Conservation (phyloP, 2,797 vertebrate species). For the Microctenopoma lineatum region DNA sequence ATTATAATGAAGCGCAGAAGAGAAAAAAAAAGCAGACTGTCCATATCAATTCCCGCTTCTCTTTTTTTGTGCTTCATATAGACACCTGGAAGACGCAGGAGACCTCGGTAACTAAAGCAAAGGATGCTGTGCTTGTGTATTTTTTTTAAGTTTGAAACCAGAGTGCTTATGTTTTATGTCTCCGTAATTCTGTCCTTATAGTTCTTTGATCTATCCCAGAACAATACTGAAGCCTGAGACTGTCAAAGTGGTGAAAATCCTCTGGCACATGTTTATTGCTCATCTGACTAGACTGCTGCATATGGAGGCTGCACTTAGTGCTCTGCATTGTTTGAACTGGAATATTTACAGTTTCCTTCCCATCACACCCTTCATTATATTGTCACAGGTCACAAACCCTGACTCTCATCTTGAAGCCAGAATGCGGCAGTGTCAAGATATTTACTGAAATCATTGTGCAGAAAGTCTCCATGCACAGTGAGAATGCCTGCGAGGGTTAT, state of each 20-base stretch:
- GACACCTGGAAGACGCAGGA: constrained; percentile 30
- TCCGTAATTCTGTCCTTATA: constrained; percentile 36
- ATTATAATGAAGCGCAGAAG: neutral
- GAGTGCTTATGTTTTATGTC: constrained; percentile 57
- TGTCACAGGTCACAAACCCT: constrained; percentile 49
- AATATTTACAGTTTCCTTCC: constrained; percentile 51
- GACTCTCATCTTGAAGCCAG: constrained; percentile 58
- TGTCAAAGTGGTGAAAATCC: constrained; percentile 41
- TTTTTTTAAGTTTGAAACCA: constrained; percentile 44
- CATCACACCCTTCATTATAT: constrained; percentile 54
- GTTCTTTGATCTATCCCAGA: constrained; percentile 59
- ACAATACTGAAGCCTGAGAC: constrained; percentile 23
- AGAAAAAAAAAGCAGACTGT: constrained; percentile 10
- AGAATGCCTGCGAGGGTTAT: constrained; percentile 57
- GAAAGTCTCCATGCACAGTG: constrained; percentile 53
- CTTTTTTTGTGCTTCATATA: constrained; percentile 15
- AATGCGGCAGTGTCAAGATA: constrained; percentile 47
- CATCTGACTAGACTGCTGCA: constrained; percentile 32
- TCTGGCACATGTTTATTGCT: constrained; percentile 48
- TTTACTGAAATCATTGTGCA: constrained; percentile 51
- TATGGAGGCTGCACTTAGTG: constrained; percentile 34
- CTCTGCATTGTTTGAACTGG: constrained; percentile 47
- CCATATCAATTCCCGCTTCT: constrained; percentile 14
- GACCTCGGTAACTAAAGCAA: constrained; percentile 2
- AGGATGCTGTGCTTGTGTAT: constrained; percentile 2